A percentile compares a stretch with the other conserved stretches of the same genome.
Evolutionary conservation across 2,797 vertebrate genomes (phyloP).

Genomic region (Lagocephalus sceleratus): DNA sequence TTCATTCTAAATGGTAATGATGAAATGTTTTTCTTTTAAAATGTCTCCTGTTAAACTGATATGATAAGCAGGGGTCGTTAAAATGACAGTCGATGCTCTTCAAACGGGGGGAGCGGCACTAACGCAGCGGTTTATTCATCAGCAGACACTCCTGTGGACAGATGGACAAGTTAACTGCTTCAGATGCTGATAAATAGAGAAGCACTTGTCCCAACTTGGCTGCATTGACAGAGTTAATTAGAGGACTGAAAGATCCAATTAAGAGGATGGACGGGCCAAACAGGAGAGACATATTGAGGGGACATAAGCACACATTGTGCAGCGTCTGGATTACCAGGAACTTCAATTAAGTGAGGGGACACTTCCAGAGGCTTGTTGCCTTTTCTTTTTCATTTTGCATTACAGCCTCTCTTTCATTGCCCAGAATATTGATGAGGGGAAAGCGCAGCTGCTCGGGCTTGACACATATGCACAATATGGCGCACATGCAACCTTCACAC

Average conservation of each 20-base stretch:
- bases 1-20: too few relatives aligned
- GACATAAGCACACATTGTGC: constrained; percentile 75
- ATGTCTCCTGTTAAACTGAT: too few relatives aligned
- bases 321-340: constrained; percentile 66
- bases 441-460: constrained; percentile 71
- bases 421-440: constrained; percentile 70
- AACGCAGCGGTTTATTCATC: neutral
- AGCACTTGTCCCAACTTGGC: constrained; percentile 60
- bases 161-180: constrained; percentile 64
- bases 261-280: constrained; percentile 65
- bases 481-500: constrained; percentile 33
- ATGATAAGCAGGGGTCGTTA: neutral
- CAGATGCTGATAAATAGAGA: constrained; percentile 64
- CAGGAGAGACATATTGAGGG: constrained; percentile 71
- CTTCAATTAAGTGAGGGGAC: constrained; percentile 75
- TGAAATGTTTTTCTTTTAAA: too few relatives aligned
- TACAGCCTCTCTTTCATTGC: constrained; percentile 43
- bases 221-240: constrained; percentile 76
- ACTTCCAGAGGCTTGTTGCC: constrained; percentile 62
- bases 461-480: constrained; percentile 41
- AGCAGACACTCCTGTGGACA: constrained; percentile 36
- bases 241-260: constrained; percentile 78
- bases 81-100: constrained; percentile 9
- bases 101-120: neutral
- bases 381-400: constrained; percentile 62